Base-by-base conservation (phyloP, 1,140 invertebrate genomes). In the Coenobita brevimanus region DNA sequence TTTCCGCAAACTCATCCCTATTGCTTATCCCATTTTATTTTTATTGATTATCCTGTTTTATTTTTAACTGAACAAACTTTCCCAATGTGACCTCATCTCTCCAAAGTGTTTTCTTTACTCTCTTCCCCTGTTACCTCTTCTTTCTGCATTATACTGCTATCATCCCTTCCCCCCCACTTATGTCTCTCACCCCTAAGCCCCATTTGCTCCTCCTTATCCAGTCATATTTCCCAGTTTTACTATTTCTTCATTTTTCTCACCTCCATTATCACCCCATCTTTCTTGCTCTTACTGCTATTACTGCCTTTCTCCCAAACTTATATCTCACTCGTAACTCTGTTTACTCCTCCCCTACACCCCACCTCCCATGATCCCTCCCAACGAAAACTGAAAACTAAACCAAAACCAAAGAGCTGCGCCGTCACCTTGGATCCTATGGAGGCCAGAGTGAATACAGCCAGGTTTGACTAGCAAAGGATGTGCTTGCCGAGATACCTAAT, bases 401-500 rank as follows among this genome's bases (percentile, higher is more conserved):
- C 33, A 36, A 2, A n/a, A 13, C 30, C 50, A 43, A 88, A 89
- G 91, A 91, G 82, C 87, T 91, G 30, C 82, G 87, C 67, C 73
- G 80, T 2, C 90, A 90, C 82, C 81, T 91, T n/a, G 60, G 50
- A 1, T 13, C 67, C 15, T 91, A 91, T 91, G 89, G 38, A 24
- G 90, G 78, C 38, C 79, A 36, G 78, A 90, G 73, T 67, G 89
- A 91, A 71, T 69, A 89, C 67, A 88, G 91, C 60, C 86, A 90
- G 38, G 89, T 91, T 27, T 75, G 90, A n/a, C 89, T 94, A 69
- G 93, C 94, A 2, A 93, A 93, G 89, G 94, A 94, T 84, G 93
- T 94, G 1, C 89, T 94, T 46, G 93, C 93, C 27, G 94, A 94
- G 91, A 92, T 94, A 36, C 94, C 94, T 1, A 92, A 92, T 36